Base-by-base conservation (phyloP, 2,113 vertebrate species). In the Chaetodon auriga region DNA sequence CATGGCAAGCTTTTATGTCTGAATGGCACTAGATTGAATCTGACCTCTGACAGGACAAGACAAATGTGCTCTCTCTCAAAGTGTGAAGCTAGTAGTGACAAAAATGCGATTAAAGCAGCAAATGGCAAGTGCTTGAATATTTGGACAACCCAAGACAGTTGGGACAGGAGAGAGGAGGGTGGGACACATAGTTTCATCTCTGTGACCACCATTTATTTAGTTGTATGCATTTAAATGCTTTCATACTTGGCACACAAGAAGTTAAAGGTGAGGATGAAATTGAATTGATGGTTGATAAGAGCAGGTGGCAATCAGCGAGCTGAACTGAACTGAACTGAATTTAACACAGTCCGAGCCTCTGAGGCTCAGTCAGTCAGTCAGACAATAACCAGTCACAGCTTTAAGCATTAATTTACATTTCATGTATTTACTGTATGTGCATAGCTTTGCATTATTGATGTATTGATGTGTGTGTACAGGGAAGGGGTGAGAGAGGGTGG, bases 401-500 rank as follows among this genome's bases (percentile, higher is more conserved):
- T 68, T 63, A 9, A 72, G 63, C 64, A 62, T 84, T 36, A 55
- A 68, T 77, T 48, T 74, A 61, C 83, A 75, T 83, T 43, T 65
- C 76, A 76, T 89, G 21, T 80, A 75, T 65, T 76, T 62, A 54
- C 54, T 76, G 66, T 87, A 12, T 86, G 68, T 82, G 84, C 81
- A 5, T 23, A 89, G 85, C 84, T 84, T 81, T 88, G 78, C 83
- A 75, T 83, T 82, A 46, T 64, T 70, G 75, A 57, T 82, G 73
- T 81, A 48, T 61, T 54, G 25, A 60, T 90, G 85, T 85, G 71
- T 86, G 90, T 79, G 92, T 90, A 86, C 81, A 90, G 83, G 76
- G 76, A 84, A 45, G 90, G 82, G 87, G 91, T 91, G 91, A 89
- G 88, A 87, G 88, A 82, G 82, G 86, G 87, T 65, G 84, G 69